Base-by-base conservation (phyloP, 53 echinoderm and acorn worm genomes). In the Luidia sarsii region DNA sequence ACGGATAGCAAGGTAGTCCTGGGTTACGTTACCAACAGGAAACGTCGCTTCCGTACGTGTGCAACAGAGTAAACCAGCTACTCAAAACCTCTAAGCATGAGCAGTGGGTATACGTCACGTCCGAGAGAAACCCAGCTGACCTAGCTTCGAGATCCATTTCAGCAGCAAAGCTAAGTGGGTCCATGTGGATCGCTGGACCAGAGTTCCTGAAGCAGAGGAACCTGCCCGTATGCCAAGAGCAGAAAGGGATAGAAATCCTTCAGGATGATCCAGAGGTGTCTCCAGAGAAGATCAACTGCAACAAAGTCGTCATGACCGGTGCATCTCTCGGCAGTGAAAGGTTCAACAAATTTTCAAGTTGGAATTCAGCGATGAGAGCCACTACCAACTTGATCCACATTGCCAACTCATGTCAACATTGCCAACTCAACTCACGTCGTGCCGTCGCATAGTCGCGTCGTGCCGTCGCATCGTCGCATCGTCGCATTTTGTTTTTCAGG, bases 341-440 rank as follows among this genome's bases (percentile, higher is more conserved):
- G 25, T 80, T 89, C 51, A 27, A 43, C 35, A 83, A 64, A 49
- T 89, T 85, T 62, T 89, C 84, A 39, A 66, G 29, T 24, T 89
- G 89, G 89, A 36, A 79, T 39, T 75, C 83, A 4, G 20, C 63
- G 19, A 50, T 67, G 9, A 84, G 89, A 51, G 80, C 84, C 2
- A 59, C 62, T 15, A 30, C 75, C 23, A 70, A 75, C 50, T 70
- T 84, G n/a, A 20, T 84, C 30, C 68, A 79, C 70, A 55, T 77
- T 22, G 68, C 46, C 10, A 38, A 67, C 18, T 68, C 79, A 35
- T 79, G n/a, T n/a, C n/a, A n/a, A n/a, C n/a, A n/a, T n/a, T n/a
- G n/a, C n/a, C n/a, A n/a, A n/a, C n/a, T n/a, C n/a, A n/a, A n/a
- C n/a, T n/a, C n/a, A n/a, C n/a, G n/a, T n/a, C n/a, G n/a, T n/a